Evolutionary conservation across 2,113 vertebrate genomes (phyloP).

Genomic region (Passer domesticus): DNA sequence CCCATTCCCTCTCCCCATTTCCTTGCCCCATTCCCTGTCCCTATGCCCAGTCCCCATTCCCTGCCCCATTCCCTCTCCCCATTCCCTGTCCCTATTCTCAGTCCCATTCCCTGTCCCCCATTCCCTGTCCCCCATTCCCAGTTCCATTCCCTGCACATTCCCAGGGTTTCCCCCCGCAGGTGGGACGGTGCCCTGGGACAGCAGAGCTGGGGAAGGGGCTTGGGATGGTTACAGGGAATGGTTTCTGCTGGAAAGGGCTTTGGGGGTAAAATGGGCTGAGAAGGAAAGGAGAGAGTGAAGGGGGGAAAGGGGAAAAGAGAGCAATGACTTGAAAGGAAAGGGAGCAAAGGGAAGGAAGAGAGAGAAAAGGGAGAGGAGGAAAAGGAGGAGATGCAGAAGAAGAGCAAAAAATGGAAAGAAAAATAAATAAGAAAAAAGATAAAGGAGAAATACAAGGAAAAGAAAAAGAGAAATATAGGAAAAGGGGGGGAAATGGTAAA

Average conservation of each 20-base stretch:
- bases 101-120: not conserved
- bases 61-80: not conserved
- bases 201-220: not conserved
- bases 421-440: not conserved
- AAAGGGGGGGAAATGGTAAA: fast-evolving
- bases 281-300: not conserved
- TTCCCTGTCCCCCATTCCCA: not conserved
- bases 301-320: fast-evolving
- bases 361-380: too few relatives aligned
- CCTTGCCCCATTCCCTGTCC: too few relatives aligned
- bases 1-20: too few relatives aligned
- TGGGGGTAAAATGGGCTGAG: not conserved
- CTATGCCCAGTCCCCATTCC: not conserved
- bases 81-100: not conserved
- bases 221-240: not conserved
- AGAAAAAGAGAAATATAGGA: fast-evolving
- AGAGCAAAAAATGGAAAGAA: not conserved
- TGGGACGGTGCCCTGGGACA: not conserved
- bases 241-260: not conserved
- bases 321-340: fast-evolving
- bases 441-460: not conserved
- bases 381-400: not conserved
- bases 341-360: fast-evolving
- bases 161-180: not conserved
- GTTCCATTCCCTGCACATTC: not conserved